Conservation (phyloP, 2,113 vertebrate species). For the Chamaea fasciata region DNA sequence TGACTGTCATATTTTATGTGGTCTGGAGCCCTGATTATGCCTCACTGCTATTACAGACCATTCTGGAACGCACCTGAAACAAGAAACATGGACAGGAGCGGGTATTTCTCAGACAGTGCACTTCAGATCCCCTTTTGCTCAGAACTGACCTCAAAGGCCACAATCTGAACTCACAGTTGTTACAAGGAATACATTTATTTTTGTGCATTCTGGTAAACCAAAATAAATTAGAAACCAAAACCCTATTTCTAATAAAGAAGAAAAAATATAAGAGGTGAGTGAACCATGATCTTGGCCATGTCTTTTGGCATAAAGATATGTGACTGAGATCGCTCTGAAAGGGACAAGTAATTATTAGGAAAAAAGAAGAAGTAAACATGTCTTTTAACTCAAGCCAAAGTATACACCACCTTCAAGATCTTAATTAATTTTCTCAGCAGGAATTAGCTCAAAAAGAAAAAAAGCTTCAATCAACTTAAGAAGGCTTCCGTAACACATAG, state of each 20-base stretch:
- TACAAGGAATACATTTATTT: neutral
- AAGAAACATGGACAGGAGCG: neutral
- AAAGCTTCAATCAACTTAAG: neutral
- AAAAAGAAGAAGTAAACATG: neutral
- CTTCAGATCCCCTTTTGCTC: neutral
- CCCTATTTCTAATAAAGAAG: neutral
- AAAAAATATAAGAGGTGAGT: neutral
- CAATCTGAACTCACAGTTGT: neutral
- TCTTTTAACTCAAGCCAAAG: neutral
- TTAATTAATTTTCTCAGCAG: neutral
- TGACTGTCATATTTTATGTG: neutral
- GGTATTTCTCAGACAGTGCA: neutral
- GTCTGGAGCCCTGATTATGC: neutral
- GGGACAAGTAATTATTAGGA: neutral
- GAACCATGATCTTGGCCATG: neutral
- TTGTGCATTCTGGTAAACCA: neutral
- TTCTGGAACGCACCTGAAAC: no score
- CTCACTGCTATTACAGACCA: neutral
- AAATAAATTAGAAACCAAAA: neutral
- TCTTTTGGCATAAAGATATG: neutral
- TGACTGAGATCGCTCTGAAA: neutral
- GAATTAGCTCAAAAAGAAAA: neutral
- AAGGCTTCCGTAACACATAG: neutral
- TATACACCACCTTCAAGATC: neutral
- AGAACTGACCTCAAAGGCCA: neutral